These are phyloP conservation scores for Eilema depressum DNA, from an alignment of 2,888 invertebrate genomes.

Conservation along the genomic window DNA sequence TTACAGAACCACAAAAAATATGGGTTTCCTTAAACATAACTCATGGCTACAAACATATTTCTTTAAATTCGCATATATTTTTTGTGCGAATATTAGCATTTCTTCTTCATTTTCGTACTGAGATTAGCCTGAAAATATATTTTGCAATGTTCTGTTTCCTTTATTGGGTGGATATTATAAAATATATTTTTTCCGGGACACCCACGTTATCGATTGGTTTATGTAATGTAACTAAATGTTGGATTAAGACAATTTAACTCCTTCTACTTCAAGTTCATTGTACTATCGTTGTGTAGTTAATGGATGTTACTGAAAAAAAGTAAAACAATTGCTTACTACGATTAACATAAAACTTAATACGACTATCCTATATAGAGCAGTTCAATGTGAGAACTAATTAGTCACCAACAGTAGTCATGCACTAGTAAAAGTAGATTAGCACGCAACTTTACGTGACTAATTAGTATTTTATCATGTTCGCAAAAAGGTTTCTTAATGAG, in stretches of 20 bases:
- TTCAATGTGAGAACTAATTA: constrained; percentile 22
- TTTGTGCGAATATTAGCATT: constrained; percentile 14
- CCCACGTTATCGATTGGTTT: background rate
- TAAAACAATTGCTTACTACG: no score
- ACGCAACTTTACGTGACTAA: constrained; percentile 66
- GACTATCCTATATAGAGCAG: background rate
- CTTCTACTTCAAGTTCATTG: background rate
- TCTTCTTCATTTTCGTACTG: constrained; percentile 15
- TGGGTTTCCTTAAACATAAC: constrained; percentile 3
- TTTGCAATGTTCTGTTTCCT: background rate
- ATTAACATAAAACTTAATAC: background rate
- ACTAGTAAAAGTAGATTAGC: constrained; percentile 38
- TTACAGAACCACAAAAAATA: background rate
- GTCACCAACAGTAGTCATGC: constrained; percentile 31
- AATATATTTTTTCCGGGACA: constrained; percentile 11
- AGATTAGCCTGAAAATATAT: constrained; percentile 14
- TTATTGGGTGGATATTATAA: background rate
- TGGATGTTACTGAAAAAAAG: no score
- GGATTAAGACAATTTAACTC: background rate
- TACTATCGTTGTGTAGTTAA: no score
- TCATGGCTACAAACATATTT: constrained; percentile 8
- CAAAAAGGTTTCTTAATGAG: constrained; percentile 56
- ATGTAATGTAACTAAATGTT: background rate
- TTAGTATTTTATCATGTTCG: constrained; percentile 60
- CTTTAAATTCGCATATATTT: constrained; percentile 11